Conservation (phyloP, 2,113 vertebrate genomes). For the Anoplopoma fimbria region DNA sequence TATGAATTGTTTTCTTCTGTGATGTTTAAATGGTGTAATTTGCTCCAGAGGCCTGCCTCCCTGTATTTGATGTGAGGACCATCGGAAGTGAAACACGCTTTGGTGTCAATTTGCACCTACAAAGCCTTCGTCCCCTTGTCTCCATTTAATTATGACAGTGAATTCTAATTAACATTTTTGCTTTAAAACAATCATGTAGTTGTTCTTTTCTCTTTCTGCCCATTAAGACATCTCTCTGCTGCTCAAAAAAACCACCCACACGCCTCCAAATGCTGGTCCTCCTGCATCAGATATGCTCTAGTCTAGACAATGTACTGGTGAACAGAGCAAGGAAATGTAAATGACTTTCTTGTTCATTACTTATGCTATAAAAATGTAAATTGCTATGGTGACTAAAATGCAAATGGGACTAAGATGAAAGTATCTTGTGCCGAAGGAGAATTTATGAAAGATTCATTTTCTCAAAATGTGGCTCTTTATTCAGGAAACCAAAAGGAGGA, state of each 20-base stretch:
- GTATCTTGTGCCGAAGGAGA: slow-evolving; percentile 80
- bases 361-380: slow-evolving; percentile 89
- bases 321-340: slow-evolving; percentile 80
- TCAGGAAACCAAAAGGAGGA: slow-evolving; percentile 60
- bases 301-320: slow-evolving; percentile 67
- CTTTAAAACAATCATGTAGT: slow-evolving; percentile 51
- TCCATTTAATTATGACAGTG: slow-evolving; percentile 59
- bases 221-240: slow-evolving; percentile 49
- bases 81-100: slow-evolving; percentile 63
- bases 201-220: slow-evolving; percentile 44
- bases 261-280: slow-evolving; percentile 54
- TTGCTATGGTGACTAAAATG: slow-evolving; percentile 84
- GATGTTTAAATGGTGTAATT: slow-evolving; percentile 79
- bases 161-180: slow-evolving; percentile 44
- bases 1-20: slow-evolving; percentile 65
- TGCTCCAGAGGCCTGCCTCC: slow-evolving; percentile 63
- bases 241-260: slow-evolving; percentile 61
- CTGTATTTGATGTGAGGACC: slow-evolving; percentile 76
- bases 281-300: slow-evolving; percentile 65
- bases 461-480: slow-evolving; percentile 74
- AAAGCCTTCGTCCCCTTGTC: slow-evolving; percentile 59
- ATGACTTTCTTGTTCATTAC: slow-evolving; percentile 85
- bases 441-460: slow-evolving; percentile 83
- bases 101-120: slow-evolving; percentile 80
- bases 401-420: slow-evolving; percentile 85